Evolutionary conservation across 64 coral and sea anemone genomes (phyloP).

Genomic region (Exaiptasia diaphana): DNA sequence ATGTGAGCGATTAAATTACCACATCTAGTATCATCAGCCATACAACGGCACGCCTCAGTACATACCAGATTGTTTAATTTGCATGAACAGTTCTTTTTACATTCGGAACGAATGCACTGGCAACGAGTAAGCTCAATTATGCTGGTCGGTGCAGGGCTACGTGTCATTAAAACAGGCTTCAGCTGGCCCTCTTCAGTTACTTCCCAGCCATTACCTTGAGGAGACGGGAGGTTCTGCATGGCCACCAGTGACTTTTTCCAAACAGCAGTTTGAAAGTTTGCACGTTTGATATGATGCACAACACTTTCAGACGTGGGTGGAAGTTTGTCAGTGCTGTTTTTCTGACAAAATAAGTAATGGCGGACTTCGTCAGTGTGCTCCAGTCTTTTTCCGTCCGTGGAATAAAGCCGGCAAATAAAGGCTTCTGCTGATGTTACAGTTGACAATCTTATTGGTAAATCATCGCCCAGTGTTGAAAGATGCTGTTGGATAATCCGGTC

Average conservation of each 20-base stretch:
- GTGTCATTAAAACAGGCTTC: conserved; percentile 37
- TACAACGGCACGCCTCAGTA: conserved; percentile 8
- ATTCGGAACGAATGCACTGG: conserved; percentile 2
- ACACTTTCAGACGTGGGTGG: conserved; percentile 10
- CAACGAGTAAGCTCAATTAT: conserved; percentile 54
- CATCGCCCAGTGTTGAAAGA: conserved; percentile 13
- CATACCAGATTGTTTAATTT: conserved; percentile 14
- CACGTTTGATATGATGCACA: not conserved
- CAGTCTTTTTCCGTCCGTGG: not conserved
- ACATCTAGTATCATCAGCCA: conserved; percentile 38
- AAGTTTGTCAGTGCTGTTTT: not conserved
- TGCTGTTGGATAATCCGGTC: conserved; percentile 19
- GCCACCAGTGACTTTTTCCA: conserved; percentile 1
- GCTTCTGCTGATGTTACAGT: not conserved
- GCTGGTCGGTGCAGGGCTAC: conserved; percentile 19
- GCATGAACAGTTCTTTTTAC: conserved; percentile 7
- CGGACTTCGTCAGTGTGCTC: not conserved
- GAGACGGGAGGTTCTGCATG: conserved; percentile 8
- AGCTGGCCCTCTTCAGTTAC: conserved; percentile 19
- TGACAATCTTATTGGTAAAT: not conserved
- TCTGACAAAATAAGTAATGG: conserved; percentile 1
- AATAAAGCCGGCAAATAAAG: not conserved
- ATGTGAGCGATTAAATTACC: too few species aligned
- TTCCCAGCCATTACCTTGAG: conserved; percentile 32
- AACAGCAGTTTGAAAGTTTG: not conserved